Percentiles rank a stretch among this genome's conserved stretches.
phyloP scores from a whole-genome alignment of 2,113 vertebrate species.

The Neopipo cinnamomea region DNA sequence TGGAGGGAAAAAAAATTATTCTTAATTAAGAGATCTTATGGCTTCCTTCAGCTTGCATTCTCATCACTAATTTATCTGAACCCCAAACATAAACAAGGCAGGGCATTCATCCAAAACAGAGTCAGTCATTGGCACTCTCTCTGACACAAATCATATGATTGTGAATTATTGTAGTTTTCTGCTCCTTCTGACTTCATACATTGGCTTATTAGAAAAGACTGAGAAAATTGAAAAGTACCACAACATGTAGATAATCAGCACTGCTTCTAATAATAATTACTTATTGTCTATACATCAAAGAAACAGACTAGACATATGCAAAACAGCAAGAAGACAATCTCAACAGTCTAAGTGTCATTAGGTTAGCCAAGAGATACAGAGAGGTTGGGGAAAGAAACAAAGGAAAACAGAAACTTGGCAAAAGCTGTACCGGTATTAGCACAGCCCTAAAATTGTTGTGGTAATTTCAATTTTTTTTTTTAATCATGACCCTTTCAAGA shows the following conservation, averaged over 20 bases:
- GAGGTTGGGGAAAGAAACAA: not conserved
- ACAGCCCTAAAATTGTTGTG: not conserved
- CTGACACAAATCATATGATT: not conserved
- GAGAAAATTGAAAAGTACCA: not conserved
- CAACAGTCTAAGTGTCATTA: not conserved
- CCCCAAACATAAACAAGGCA: not conserved
- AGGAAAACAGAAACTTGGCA: not conserved
- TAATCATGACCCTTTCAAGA: not conserved
- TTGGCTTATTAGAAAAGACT: not conserved
- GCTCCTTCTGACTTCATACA: not conserved
- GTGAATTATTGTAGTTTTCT: not conserved
- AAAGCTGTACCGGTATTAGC: not conserved
- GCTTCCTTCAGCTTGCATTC: not conserved
- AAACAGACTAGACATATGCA: not conserved
- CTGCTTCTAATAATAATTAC: not conserved
- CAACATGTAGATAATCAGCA: not conserved
- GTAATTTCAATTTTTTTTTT: not conserved
- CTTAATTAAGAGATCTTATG: not conserved
- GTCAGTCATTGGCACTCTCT: not conserved
- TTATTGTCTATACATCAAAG: not conserved
- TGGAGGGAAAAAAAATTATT: accelerated
- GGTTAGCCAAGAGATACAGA: not conserved
- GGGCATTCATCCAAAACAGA: not conserved
- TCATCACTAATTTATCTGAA: not conserved
- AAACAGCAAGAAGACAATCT: not conserved